Conservation (phyloP, 2,113 vertebrate species). For the Epinephelus moara region DNA sequence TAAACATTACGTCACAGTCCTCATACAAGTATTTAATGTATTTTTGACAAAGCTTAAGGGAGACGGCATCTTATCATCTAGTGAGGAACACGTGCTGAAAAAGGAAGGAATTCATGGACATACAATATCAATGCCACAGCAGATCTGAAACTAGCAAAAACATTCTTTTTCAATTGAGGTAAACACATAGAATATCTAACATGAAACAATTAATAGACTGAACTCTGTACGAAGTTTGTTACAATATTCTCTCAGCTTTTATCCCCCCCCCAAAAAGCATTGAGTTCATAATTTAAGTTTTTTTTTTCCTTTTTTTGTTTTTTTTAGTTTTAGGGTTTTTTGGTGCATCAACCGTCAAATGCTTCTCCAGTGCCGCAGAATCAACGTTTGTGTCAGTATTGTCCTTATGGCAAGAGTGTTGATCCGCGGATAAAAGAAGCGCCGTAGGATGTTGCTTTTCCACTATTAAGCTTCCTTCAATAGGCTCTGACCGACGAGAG, state of each 20-base stretch:
- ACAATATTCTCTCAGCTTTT: constrained; percentile 98
- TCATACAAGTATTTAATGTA: constrained; percentile 99
- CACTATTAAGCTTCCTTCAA: constrained; percentile 92
- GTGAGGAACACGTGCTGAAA: constrained; percentile 99
- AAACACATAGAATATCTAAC: constrained; percentile 99
- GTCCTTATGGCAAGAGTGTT: constrained; percentile 83
- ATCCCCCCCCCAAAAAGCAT: constrained; percentile 72
- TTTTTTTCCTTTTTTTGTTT: constrained; percentile 57
- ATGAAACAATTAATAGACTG: constrained; percentile 99
- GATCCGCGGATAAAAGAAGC: constrained; percentile 89
- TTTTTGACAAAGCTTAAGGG: constrained; percentile 99
- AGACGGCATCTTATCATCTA: constrained; percentile 99
- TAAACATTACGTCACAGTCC: constrained; percentile 99
- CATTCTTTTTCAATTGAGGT: constrained; percentile 99
- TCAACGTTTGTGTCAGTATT: constrained; percentile 82
- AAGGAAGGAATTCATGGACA: constrained; percentile 99
- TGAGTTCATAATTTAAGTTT: constrained; percentile 83
- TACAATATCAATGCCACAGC: constrained; percentile 99
- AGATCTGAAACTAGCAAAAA: constrained; percentile 99
- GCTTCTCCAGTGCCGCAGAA: constrained; percentile 84
- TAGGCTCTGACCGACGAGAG: constrained; percentile 93
- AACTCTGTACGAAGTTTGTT: constrained; percentile 99
- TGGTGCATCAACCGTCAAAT: constrained; percentile 93
- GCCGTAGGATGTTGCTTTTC: constrained; percentile 90
- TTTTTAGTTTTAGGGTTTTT: constrained; percentile 83